Conservation (phyloP, 2,113 vertebrate genomes). For the Dipodomys merriami region DNA sequence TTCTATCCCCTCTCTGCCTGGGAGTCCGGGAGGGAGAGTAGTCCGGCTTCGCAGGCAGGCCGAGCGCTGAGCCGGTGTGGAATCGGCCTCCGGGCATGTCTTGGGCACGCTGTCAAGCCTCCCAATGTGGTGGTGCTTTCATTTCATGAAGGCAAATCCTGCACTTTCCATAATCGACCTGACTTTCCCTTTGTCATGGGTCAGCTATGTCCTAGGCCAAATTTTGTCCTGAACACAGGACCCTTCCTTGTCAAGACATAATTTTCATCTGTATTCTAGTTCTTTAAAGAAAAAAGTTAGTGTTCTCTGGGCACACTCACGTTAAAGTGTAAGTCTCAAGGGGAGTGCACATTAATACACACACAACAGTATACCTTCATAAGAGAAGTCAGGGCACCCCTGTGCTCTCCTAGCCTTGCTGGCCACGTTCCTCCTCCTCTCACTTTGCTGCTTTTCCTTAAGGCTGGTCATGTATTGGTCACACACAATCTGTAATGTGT, state of each 20-base stretch:
- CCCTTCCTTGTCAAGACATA: neutral
- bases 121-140: neutral
- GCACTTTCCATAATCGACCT: neutral
- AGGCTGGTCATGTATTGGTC: neutral
- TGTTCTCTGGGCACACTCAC: neutral
- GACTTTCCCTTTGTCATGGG: neutral
- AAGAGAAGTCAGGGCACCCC: neutral
- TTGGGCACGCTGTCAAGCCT: neutral
- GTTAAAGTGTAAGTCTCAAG: neutral
- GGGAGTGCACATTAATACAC: neutral
- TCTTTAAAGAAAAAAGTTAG: neutral
- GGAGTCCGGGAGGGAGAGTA: rapidly evolving
- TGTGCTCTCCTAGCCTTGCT: neutral
- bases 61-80: too few species aligned
- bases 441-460: neutral
- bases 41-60: too few species aligned
- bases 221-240: neutral
- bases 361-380: neutral
- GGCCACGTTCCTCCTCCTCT: neutral
- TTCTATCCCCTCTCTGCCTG: neutral
- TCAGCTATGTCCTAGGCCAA: neutral
- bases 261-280: neutral
- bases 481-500: neutral
- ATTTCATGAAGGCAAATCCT: neutral
- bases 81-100: neutral